phyloP scores from a whole-genome alignment of 2,797 vertebrate genomes.

The Enteromius trimaculatus region DNA sequence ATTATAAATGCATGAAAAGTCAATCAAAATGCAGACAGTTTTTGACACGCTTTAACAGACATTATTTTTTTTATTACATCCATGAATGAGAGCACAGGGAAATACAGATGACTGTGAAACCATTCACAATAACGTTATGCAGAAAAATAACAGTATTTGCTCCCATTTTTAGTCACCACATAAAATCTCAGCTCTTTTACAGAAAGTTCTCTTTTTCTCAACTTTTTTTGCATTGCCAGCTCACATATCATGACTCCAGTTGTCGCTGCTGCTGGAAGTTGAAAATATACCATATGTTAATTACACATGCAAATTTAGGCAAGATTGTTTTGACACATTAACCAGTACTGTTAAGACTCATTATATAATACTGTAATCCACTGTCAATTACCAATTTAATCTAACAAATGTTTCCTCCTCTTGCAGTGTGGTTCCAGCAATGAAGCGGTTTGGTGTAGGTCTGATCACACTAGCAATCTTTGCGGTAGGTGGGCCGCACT shows the following conservation, averaged over 20 bases:
- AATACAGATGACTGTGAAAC: not conserved
- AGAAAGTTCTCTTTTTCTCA: not conserved
- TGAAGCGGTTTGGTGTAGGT: constrained; percentile 89
- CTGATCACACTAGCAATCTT: constrained; percentile 86
- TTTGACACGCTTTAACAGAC: constrained; percentile 3
- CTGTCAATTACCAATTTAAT: not conserved
- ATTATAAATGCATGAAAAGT: constrained; percentile 25
- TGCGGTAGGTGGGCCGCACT: constrained; percentile 82
- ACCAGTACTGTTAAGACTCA: not conserved
- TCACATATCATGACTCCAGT: not conserved
- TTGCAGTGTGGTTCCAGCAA: constrained; percentile 84
- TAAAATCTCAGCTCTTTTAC: not conserved
- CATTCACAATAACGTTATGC: not conserved
- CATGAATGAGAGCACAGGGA: not conserved
- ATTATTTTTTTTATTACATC: not conserved
- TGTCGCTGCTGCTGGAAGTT: not conserved
- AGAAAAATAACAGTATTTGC: not conserved
- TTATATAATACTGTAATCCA: not conserved
- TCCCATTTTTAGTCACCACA: not conserved
- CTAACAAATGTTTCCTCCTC: constrained; percentile 10
- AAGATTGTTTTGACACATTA: not conserved
- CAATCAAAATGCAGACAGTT: constrained; percentile 15
- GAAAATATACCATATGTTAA: not conserved
- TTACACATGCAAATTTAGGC: not conserved
- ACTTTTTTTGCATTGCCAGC: not conserved